Percentiles rank a stretch among this genome's conserved stretches.
These are phyloP conservation scores for Paracyclopina nana DNA, from an alignment of 1,140 invertebrate species.

Conservation along the genomic window DNA sequence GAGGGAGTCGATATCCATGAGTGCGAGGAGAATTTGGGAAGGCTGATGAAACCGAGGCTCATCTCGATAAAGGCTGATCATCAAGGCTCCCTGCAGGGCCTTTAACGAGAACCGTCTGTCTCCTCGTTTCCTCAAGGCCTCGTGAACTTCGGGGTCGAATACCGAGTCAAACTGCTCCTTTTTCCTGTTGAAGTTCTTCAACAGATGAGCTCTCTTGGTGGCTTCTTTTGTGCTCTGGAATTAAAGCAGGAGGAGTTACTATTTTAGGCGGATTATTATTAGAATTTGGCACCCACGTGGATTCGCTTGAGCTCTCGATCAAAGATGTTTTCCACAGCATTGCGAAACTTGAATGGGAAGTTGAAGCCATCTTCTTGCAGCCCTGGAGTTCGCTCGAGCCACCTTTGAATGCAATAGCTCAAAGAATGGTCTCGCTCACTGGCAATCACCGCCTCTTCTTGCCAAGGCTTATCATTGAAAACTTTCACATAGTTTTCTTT, in stretches of 20 bases:
- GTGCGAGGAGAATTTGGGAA: constrained; percentile 70
- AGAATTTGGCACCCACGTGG: too few species aligned
- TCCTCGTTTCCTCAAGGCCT: constrained; percentile 52
- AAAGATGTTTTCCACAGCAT: constrained; percentile 50
- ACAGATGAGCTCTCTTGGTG: not conserved
- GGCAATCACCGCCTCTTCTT: constrained; percentile 44
- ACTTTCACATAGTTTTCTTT: constrained; percentile 65
- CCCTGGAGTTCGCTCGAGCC: constrained; percentile 85
- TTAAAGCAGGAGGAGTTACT: constrained; percentile 16
- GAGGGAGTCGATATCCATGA: constrained; percentile 94
- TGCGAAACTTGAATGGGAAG: constrained; percentile 77
- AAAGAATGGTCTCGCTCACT: constrained; percentile 69
- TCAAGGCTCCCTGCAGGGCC: constrained; percentile 82
- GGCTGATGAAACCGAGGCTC: constrained; percentile 91
- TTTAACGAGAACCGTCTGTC: constrained; percentile 72
- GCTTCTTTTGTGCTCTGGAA: constrained; percentile 7
- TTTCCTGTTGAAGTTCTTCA: constrained; percentile 3
- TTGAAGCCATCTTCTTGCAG: constrained; percentile 60
- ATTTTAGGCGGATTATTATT: too few species aligned
- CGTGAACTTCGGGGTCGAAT: constrained; percentile 58
- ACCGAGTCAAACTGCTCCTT: constrained; percentile 56
- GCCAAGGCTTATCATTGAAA: constrained; percentile 52
- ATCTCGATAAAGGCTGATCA: constrained; percentile 87
- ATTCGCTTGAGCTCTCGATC: too few species aligned
- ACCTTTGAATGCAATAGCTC: constrained; percentile 59